A percentile compares a stretch with the other conserved stretches of the same genome.
Conservation (phyloP, 1,140 invertebrate species). For the Battus philenor region DNA sequence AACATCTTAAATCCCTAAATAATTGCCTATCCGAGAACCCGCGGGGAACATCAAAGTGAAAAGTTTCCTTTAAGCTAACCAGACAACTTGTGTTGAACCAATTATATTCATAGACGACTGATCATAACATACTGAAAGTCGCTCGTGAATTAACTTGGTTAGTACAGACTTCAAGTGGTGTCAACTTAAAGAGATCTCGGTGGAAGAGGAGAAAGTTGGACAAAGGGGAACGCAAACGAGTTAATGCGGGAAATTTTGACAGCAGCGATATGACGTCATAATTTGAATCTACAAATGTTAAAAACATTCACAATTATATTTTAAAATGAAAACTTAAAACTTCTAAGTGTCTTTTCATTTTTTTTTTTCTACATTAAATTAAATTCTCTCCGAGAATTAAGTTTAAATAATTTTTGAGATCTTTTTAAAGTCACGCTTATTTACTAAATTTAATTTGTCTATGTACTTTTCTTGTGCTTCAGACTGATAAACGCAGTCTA, state of each 20-base stretch:
- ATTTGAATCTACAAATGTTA: too few species aligned
- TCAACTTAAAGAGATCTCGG: conserved; percentile 1
- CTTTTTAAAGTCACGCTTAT: too few species aligned
- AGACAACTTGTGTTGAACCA: conserved; percentile 32
- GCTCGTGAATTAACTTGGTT: conserved; percentile 13
- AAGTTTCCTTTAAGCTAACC: conserved; percentile 36
- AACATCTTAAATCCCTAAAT: conserved; percentile 3
- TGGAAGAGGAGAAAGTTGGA: conserved; percentile 1
- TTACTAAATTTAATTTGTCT: too few species aligned
- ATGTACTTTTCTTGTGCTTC: too few species aligned
- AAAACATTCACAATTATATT: too few species aligned
- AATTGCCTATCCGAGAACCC: conserved; percentile 4
- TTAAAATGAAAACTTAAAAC: too few species aligned
- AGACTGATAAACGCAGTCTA: too few species aligned
- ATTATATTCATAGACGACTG: conserved; percentile 56
- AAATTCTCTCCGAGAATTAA: too few species aligned
- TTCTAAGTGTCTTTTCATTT: too few species aligned
- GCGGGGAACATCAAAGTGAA: conserved; percentile 24
- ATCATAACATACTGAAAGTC: conserved; percentile 35
- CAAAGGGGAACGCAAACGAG: conserved; percentile 3
- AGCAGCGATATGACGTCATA: too few species aligned
- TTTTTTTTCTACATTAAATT: too few species aligned
- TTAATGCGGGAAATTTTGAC: conserved; percentile 2
- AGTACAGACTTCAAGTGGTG: not conserved
- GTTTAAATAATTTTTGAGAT: too few species aligned